Evolutionary conservation across 2,113 vertebrate species (phyloP).

Genomic region (Motacilla alba): DNA sequence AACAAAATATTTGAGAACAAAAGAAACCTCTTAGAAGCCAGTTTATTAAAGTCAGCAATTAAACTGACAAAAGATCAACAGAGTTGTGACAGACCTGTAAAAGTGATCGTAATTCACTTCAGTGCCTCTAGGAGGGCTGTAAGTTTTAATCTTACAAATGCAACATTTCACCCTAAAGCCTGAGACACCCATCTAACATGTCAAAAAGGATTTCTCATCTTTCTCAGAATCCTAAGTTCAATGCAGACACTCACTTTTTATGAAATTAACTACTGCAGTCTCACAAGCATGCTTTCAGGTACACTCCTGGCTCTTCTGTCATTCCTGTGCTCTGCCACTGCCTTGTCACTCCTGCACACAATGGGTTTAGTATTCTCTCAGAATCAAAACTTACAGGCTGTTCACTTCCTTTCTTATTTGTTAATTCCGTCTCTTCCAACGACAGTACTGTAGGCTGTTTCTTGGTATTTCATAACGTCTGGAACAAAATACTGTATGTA

Average conservation of each 20-base stretch:
- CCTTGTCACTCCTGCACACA: neutral
- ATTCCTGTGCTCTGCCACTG: neutral
- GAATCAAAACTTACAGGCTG: neutral
- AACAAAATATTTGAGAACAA: neutral
- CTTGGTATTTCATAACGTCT: neutral
- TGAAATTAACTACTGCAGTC: neutral
- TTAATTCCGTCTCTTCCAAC: neutral
- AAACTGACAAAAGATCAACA: neutral
- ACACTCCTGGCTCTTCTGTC: neutral
- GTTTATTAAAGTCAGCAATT: neutral
- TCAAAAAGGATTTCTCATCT: neutral
- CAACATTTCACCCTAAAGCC: neutral
- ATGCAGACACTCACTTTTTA: neutral
- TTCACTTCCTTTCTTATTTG: neutral
- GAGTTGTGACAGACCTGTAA: neutral
- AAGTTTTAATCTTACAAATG: neutral
- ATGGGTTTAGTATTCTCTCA: neutral
- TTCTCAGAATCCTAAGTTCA: neutral
- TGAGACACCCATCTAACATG: neutral
- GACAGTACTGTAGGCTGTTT: neutral
- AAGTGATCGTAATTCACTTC: neutral
- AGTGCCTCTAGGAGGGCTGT: neutral
- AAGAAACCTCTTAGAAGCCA: neutral
- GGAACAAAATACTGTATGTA: neutral
- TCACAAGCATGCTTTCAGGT: neutral